phyloP scores from a whole-genome alignment of 2,888 invertebrate species.

The Standfussiana lucernea region DNA sequence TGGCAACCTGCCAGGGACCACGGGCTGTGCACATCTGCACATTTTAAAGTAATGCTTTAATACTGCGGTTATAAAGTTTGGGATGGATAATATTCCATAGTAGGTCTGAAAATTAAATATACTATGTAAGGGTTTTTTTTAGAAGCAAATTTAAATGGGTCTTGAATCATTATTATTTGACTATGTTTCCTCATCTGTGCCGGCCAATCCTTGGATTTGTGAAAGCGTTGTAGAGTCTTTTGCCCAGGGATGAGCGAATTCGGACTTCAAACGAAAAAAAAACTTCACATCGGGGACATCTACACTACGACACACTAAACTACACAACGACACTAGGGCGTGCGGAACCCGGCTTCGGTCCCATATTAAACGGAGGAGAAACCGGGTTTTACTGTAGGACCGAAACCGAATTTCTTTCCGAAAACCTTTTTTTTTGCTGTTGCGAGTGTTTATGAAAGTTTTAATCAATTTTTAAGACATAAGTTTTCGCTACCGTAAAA shows the following conservation, averaged over 20 bases:
- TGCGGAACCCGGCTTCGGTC: no score
- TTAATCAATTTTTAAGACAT: no score
- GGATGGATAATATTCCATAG: background rate
- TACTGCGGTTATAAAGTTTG: conserved; percentile 4
- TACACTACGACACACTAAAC: no score
- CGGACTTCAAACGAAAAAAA: background rate
- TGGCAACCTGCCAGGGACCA: conserved; percentile 47
- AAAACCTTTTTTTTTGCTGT: no score
- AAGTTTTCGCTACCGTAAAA: background rate
- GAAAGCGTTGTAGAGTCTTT: background rate
- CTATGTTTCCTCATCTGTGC: background rate
- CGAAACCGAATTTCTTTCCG: no score
- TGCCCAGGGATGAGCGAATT: background rate
- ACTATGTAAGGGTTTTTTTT: no score
- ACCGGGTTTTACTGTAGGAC: no score
- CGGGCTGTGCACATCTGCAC: background rate
- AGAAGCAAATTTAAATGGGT: background rate
- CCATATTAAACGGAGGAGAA: no score
- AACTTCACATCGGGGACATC: background rate
- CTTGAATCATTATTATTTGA: background rate
- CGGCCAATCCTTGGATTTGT: background rate
- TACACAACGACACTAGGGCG: no score
- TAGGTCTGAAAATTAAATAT: no score
- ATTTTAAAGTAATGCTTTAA: conserved; percentile 24
- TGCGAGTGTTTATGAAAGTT: no score